Evolutionary conservation across 2,113 vertebrate species (phyloP), one percentile per base, ranked within the genome.

Genomic region (Oplegnathus fasciatus): DNA sequence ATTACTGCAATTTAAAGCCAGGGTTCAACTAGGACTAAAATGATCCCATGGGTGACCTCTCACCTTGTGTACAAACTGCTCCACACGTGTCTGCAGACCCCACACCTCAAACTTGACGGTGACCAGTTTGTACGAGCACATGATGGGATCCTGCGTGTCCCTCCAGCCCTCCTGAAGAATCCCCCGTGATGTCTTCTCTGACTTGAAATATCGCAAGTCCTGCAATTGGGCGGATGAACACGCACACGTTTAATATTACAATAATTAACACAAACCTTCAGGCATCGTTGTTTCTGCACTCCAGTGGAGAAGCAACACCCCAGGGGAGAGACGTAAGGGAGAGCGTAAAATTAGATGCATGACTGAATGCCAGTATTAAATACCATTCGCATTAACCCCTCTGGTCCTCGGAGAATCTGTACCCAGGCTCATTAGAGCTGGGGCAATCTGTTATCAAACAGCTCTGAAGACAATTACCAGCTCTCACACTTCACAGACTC

Each of bases 51-150:
- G 22, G 0, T 54, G 61, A n/a, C 18, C 20, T 54, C 89, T 95
- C 65, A 99, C 98, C 97, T 99, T 99, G 94, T 99, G 98, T 8
- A 99, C 97, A 91, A 98, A 99, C 86, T 99, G 98, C 93, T 99
- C 98, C 91, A 99, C 98, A 78, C 98, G 96, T 18, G 97, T 99
- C 93, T 99, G 98, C 91, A 99, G 97, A 62, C 98, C 98, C 98
- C 98, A 99, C 90, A 99, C 98, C 94, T 99, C 98, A 30, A 99
- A 99, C 95, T 99, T 99, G 88, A 99, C 98, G 0, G 98, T 98
- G 93, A 99, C 98, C 86, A 99, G 95, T 92, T 99, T 99, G 94
- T 99, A 99, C 32, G 98, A 99, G 86, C 98, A 99, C 98, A 99
- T 99, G 93, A 99, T 97, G 30, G 98, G 98, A 57, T 98, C 94